Evolutionary conservation across 2,888 invertebrate genomes (phyloP).

Genomic region (Microplitis deprimator): DNA sequence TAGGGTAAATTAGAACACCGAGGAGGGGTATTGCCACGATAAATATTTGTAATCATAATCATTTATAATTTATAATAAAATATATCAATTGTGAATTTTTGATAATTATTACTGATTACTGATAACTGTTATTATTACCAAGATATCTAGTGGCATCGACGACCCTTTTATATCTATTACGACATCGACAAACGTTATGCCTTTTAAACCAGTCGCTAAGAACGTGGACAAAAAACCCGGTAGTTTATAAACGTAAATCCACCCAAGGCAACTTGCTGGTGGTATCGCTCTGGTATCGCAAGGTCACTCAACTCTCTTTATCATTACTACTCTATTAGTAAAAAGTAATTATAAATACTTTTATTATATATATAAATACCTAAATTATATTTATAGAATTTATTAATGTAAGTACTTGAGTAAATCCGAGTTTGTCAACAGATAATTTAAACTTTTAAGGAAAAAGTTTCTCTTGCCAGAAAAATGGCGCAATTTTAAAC

Average conservation of each 20-base stretch:
- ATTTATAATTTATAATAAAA: too few relatives aligned
- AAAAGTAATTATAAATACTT: not conserved
- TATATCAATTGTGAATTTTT: too few relatives aligned
- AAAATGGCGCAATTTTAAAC: not conserved
- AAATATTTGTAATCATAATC: not conserved
- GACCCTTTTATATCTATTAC: constrained; percentile 34
- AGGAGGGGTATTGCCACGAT: not conserved
- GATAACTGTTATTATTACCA: not conserved
- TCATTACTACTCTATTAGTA: not conserved
- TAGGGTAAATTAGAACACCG: not conserved
- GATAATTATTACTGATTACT: too few relatives aligned
- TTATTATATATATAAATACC: not conserved
- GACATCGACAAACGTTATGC: constrained; percentile 34
- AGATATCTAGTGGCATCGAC: constrained; percentile 13
- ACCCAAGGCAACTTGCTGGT: constrained; percentile 43
- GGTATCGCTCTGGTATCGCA: constrained; percentile 43
- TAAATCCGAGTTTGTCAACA: not conserved
- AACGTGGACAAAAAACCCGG: constrained; percentile 57
- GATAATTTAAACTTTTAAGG: not conserved
- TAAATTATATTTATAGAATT: too few relatives aligned
- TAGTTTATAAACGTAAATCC: constrained; percentile 44
- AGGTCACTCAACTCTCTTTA: constrained; percentile 54
- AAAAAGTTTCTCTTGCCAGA: not conserved
- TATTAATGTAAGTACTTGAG: not conserved
- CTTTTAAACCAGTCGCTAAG: constrained; percentile 56